phyloP scores from a whole-genome alignment of 2,888 invertebrate species.

The Leucophenga maculata region DNA sequence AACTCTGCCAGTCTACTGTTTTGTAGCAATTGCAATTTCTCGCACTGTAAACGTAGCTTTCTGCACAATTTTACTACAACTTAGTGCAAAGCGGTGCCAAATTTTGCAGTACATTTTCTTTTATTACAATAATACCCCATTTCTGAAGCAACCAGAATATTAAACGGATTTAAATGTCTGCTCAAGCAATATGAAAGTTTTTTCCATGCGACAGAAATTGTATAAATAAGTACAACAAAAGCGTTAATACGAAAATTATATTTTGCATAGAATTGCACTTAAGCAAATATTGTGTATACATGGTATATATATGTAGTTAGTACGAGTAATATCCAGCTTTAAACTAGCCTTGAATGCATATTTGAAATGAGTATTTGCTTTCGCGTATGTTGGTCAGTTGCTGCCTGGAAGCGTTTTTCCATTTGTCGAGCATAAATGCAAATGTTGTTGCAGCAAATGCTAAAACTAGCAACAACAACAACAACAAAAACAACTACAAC shows the following conservation, averaged over 20 bases:
- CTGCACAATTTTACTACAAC: too few relatives aligned
- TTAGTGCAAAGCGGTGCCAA: too few relatives aligned
- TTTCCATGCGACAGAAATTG: not conserved
- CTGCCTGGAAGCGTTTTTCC: too few relatives aligned
- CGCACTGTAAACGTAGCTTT: too few relatives aligned
- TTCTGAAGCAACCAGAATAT: too few relatives aligned
- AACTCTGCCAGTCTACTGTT: too few relatives aligned
- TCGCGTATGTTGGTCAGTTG: not conserved
- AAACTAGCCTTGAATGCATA: not conserved
- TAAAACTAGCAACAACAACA: constrained; percentile 45
- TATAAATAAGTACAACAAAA: constrained; percentile 36
- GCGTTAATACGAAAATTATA: not conserved
- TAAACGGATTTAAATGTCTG: constrained; percentile 9
- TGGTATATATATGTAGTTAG: too few relatives aligned
- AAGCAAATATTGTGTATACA: too few relatives aligned
- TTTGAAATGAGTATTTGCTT: not conserved
- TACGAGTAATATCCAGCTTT: too few relatives aligned
- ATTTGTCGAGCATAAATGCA: constrained; percentile 45
- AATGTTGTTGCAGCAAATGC: constrained; percentile 54
- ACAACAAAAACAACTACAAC: constrained; percentile 4
- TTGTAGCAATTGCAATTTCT: too few relatives aligned
- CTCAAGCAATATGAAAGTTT: not conserved
- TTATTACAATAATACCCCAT: too few relatives aligned
- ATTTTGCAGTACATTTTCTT: too few relatives aligned
- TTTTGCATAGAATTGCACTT: not conserved